A percentile compares a stretch with the other conserved stretches of the same genome.
Conservation (phyloP, 2,888 invertebrate species). For the Macaria liturata region DNA sequence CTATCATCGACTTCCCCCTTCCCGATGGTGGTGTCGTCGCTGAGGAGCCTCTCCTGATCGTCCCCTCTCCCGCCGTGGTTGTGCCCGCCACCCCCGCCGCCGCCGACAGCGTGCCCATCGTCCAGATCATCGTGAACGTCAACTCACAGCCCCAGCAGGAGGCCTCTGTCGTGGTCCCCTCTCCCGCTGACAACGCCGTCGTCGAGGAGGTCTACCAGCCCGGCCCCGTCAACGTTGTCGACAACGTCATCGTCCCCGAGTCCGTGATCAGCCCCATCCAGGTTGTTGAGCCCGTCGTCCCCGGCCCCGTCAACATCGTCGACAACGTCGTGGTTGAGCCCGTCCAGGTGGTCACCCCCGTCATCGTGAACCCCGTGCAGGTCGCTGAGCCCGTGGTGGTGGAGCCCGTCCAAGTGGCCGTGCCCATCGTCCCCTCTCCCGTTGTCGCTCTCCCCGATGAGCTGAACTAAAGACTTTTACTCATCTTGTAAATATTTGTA, state of each 20-base stretch:
- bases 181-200: conserved; percentile 31
- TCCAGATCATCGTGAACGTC: conserved; percentile 54
- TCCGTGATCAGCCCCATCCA: conserved; percentile 18
- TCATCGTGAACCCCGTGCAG: conserved; percentile 17
- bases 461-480: conserved; percentile 33
- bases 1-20: conserved; percentile 33
- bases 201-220: conserved; percentile 27
- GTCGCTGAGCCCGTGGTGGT: conserved; percentile 33
- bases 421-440: conserved; percentile 31
- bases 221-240: conserved; percentile 34
- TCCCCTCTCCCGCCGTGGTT: conserved; percentile 21
- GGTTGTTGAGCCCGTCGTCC: conserved; percentile 24
- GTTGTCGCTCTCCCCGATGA: conserved; percentile 36
- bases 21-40: conserved; percentile 19
- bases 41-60: conserved; percentile 4
- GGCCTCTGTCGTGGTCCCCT: conserved; percentile 30
- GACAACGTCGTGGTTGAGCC: conserved; percentile 16
- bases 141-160: conserved; percentile 29
- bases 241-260: conserved; percentile 23
- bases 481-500: too few relatives aligned
- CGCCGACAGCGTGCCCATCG: conserved; percentile 34
- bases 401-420: conserved; percentile 30
- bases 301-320: conserved; percentile 21
- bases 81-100: conserved; percentile 21
- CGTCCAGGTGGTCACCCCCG: conserved; percentile 19